phyloP scores from a whole-genome alignment of 2,113 vertebrate species.

The Thermophis baileyi region DNA sequence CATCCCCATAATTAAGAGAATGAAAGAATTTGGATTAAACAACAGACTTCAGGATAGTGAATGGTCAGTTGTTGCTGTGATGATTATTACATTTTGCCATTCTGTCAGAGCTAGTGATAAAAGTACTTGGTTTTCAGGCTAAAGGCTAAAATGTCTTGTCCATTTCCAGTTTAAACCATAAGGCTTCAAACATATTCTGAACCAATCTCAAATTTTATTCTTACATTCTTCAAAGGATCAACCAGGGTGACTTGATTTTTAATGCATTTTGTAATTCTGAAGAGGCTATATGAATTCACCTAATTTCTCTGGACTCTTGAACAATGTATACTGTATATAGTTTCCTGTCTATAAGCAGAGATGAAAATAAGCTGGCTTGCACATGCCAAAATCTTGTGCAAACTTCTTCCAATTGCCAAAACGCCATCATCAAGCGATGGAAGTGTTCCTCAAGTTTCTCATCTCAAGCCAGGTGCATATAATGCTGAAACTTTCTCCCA shows the following conservation, averaged over 20 bases:
- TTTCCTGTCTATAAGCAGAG: conserved; percentile 16
- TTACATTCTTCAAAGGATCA: not conserved
- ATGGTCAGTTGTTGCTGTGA: not conserved
- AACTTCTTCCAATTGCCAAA: conserved; percentile 42
- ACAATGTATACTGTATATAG: not conserved
- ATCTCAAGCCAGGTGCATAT: conserved; percentile 43
- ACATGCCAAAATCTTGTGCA: conserved; percentile 17
- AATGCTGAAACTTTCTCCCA: conserved; percentile 50
- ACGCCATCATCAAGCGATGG: conserved; percentile 42
- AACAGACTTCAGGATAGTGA: not conserved
- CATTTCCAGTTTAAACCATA: not conserved
- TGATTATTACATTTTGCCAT: not conserved
- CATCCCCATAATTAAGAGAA: not conserved
- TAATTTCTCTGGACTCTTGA: not conserved
- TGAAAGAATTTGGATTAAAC: not conserved
- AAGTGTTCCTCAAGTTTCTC: conserved; percentile 49
- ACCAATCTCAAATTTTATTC: not conserved
- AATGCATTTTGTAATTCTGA: not conserved
- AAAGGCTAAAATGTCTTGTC: not conserved
- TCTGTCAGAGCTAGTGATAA: not conserved
- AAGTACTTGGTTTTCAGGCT: not conserved
- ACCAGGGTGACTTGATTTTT: not conserved
- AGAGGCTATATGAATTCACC: not conserved
- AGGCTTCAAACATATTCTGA: not conserved
- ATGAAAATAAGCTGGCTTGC: conserved; percentile 15